phyloP scores from a whole-genome alignment of 2,888 invertebrate species.

The Epinotia brunnichana region DNA sequence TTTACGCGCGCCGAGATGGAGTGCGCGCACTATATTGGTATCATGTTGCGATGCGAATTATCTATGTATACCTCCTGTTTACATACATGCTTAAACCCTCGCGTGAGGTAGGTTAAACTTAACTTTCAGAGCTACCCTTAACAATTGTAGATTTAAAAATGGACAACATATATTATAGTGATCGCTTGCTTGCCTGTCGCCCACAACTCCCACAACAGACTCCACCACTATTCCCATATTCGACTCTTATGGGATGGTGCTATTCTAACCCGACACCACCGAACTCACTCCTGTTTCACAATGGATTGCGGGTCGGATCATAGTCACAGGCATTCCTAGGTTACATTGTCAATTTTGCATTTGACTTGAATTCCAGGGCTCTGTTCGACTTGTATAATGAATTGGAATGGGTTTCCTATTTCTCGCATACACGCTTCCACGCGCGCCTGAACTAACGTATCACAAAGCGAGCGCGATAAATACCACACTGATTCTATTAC shows the following conservation, averaged over 20 bases:
- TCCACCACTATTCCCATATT: too few relatives aligned
- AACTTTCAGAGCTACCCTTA: too few relatives aligned
- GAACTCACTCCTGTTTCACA: background rate
- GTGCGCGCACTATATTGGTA: background rate
- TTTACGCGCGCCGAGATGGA: background rate
- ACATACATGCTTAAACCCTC: too few relatives aligned
- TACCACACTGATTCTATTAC: background rate
- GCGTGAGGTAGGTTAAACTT: too few relatives aligned
- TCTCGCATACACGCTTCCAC: background rate
- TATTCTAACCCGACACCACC: too few relatives aligned
- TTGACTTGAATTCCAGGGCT: background rate
- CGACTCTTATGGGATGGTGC: too few relatives aligned
- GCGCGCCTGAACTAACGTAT: background rate
- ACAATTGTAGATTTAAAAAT: too few relatives aligned
- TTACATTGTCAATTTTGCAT: background rate
- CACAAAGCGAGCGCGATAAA: background rate
- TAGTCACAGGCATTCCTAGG: background rate
- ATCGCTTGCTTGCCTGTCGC: too few relatives aligned
- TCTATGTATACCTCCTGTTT: too few relatives aligned
- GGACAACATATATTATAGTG: too few relatives aligned
- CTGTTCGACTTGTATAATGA: background rate
- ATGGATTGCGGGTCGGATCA: background rate
- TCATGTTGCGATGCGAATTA: background rate
- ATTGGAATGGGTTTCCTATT: background rate
- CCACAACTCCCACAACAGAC: too few relatives aligned